phyloP scores from a whole-genome alignment of 2,797 vertebrate species.

The Pelochelys cantorii region DNA sequence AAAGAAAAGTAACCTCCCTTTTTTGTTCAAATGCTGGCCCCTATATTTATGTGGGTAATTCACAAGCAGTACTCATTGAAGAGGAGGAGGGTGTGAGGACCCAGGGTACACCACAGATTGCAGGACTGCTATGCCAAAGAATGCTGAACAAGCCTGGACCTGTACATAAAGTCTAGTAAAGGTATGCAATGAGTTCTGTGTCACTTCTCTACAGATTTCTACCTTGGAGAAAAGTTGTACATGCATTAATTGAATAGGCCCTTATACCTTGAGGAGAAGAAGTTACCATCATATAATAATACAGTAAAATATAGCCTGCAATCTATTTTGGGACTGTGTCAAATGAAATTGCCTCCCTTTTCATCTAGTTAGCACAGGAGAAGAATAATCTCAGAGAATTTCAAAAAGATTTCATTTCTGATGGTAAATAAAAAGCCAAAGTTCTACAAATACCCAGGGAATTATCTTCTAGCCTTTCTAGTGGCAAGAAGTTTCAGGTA shows the following conservation, averaged over 20 bases:
- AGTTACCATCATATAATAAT: not conserved
- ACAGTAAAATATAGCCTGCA: not conserved
- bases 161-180: not conserved
- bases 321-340: not conserved
- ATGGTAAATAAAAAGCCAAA: not conserved
- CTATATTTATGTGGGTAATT: not conserved
- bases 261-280: not conserved
- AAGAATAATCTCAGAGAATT: not conserved
- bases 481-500: not conserved
- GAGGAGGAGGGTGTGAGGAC: not conserved
- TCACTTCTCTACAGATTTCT: not conserved
- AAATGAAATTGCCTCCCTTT: not conserved
- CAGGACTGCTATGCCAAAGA: not conserved
- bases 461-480: not conserved
- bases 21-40: not conserved
- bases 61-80: not conserved
- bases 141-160: not conserved
- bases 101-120: not conserved
- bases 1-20: not conserved
- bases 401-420: not conserved
- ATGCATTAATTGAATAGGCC: not conserved
- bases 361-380: not conserved
- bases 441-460: not conserved
- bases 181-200: not conserved
- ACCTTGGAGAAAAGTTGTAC: not conserved